phyloP scores from a whole-genome alignment of 2,888 invertebrate species.

The Leptogaster cylindrica region DNA sequence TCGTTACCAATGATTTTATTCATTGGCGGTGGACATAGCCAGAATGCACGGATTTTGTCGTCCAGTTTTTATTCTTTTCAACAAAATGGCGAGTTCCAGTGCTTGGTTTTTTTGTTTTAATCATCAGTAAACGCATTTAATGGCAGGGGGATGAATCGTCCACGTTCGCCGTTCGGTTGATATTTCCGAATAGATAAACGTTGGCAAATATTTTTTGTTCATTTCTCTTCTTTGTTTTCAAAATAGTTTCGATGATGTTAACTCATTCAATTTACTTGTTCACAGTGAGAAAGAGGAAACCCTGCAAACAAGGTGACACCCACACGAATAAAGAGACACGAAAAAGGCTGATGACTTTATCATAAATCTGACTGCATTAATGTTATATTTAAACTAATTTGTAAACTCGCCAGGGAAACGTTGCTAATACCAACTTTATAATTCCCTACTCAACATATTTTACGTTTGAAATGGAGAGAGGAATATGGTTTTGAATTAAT shows the following conservation, averaged over 20 bases:
- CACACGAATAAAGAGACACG: neutral
- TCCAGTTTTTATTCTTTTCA: neutral
- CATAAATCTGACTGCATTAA: neutral
- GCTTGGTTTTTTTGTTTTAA: too few species aligned
- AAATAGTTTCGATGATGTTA: constrained; percentile 26
- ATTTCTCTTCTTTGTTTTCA: too few species aligned
- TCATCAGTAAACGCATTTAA: constrained; percentile 32
- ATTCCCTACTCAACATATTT: too few species aligned
- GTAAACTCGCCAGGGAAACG: too few species aligned
- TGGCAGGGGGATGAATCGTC: neutral
- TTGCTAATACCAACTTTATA: too few species aligned
- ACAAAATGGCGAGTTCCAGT: constrained; percentile 6
- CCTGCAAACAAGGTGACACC: too few species aligned
- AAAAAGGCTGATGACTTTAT: neutral
- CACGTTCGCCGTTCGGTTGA: neutral
- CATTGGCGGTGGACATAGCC: neutral
- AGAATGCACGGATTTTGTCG: constrained; percentile 1
- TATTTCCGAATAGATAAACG: constrained; percentile 13
- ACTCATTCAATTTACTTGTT: too few species aligned
- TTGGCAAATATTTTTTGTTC: neutral
- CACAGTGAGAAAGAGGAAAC: too few species aligned
- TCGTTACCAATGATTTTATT: too few species aligned
- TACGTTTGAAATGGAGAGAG: too few species aligned
- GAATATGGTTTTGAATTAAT: too few species aligned
- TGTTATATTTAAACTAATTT: neutral